Evolutionary conservation across 2,113 vertebrate species (phyloP).

Genomic region (Burhinus bistriatus): DNA sequence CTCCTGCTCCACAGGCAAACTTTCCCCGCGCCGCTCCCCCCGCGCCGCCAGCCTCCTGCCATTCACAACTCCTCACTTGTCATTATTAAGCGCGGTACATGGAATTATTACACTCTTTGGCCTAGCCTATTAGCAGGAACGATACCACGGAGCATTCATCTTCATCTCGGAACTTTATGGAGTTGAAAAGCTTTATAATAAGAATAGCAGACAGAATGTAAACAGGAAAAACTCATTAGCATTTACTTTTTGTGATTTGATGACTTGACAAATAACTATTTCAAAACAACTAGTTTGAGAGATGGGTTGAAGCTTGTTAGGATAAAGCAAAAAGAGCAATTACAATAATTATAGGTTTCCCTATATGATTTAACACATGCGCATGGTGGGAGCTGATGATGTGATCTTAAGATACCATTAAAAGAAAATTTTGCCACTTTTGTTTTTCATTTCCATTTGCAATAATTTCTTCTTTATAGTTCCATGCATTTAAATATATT

Average conservation of each 20-base stretch:
- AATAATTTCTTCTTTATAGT: conserved; percentile 35
- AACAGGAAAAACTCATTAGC: conserved; percentile 61
- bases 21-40: neutral
- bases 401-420: conserved; percentile 65
- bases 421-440: conserved; percentile 68
- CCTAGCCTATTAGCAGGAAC: neutral
- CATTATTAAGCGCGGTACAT: neutral
- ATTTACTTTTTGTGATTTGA: conserved; percentile 63
- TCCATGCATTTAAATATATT: neutral
- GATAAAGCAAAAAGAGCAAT: conserved; percentile 76
- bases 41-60: neutral
- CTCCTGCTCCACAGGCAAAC: neutral
- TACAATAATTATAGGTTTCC: conserved; percentile 77
- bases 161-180: conserved; percentile 40
- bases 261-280: conserved; percentile 74
- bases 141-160: neutral
- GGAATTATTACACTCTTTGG: conserved; percentile 8
- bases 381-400: conserved; percentile 43
- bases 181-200: conserved; percentile 48
- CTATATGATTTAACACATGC: conserved; percentile 69
- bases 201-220: conserved; percentile 47
- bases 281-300: conserved; percentile 67
- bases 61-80: neutral
- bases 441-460: conserved; percentile 59
- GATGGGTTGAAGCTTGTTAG: conserved; percentile 67